Percentiles rank a stretch among this genome's conserved stretches.
Conservation (phyloP, 2,797 vertebrate species). For the Syncerus caffer region DNA sequence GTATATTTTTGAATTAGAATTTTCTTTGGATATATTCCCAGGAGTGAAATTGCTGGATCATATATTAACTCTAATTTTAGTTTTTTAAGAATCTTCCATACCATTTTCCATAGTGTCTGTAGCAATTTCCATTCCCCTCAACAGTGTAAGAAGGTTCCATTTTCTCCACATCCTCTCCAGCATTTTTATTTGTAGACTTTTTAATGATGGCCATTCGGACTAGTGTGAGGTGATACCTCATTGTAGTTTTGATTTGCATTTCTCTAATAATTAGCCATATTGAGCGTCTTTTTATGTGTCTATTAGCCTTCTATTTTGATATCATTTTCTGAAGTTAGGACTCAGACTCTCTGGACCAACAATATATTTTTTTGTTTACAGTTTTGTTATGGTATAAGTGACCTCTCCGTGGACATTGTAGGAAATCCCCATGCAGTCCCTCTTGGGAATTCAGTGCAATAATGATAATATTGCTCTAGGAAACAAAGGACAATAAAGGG, state of each 20-base stretch:
- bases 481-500: conserved; percentile 51
- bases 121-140: background rate
- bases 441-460: background rate
- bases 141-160: background rate
- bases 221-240: background rate
- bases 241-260: background rate
- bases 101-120: background rate
- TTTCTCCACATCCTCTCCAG: background rate
- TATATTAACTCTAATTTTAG: background rate
- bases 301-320: background rate
- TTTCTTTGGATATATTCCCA: background rate
- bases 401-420: background rate
- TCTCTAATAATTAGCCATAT: background rate
- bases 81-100: background rate
- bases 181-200: background rate
- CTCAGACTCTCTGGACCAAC: background rate
- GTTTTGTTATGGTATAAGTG: background rate
- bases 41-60: background rate
- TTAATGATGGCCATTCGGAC: background rate
- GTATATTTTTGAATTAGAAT: background rate
- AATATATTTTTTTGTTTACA: background rate
- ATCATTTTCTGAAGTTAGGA: background rate
- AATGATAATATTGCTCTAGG: conserved; percentile 62
- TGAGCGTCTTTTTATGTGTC: background rate
- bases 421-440: background rate